phyloP scores from a whole-genome alignment of 2,888 invertebrate species.

The Yponomeuta cagnagella region DNA sequence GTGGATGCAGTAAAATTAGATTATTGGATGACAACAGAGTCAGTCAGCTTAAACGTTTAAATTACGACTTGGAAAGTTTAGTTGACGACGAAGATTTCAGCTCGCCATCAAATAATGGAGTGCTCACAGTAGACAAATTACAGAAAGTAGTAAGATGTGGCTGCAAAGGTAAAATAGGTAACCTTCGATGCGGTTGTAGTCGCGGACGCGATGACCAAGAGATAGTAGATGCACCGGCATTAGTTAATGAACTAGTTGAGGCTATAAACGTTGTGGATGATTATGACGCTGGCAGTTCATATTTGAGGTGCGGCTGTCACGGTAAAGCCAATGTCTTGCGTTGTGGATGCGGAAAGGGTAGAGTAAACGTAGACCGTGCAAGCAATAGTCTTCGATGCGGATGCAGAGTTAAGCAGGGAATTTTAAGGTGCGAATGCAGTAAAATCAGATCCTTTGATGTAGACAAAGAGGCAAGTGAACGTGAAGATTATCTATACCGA shows the following conservation, averaged over 20 bases:
- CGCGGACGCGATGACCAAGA: not conserved
- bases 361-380: not conserved
- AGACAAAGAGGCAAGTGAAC: not conserved
- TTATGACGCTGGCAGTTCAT: not conserved
- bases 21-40: too few species aligned
- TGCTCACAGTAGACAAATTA: constrained; percentile 9
- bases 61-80: too few species aligned
- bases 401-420: too few species aligned
- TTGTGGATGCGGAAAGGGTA: not conserved
- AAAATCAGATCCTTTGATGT: not conserved
- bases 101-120: not conserved
- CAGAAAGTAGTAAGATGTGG: constrained; percentile 22
- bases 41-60: too few species aligned
- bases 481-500: not conserved
- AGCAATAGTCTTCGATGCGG: too few species aligned
- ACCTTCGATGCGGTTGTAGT: not conserved
- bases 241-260: not conserved
- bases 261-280: not conserved
- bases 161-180: not conserved
- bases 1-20: not conserved
- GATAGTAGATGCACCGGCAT: not conserved
- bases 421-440: not conserved
- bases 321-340: not conserved
- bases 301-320: not conserved
- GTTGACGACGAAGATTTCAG: too few species aligned